Percentiles rank a stretch among this genome's conserved stretches.
These are phyloP conservation scores for Apostichopus leukothele DNA, from an alignment of 53 echinoderm and acorn worm genomes.

Conservation along the genomic window DNA sequence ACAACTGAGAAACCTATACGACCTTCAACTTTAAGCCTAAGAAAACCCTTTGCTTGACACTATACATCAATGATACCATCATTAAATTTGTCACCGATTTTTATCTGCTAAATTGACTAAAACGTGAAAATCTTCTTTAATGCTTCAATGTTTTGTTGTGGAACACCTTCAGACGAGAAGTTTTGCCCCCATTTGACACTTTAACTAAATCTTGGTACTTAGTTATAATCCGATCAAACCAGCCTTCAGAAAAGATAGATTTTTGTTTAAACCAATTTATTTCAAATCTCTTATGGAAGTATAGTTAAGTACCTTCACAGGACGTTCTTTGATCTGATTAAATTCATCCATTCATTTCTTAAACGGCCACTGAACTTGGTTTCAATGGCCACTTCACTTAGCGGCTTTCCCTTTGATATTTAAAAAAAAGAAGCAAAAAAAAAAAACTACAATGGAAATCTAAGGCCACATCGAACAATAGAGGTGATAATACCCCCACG, in stretches of 20 bases:
- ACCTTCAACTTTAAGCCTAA: neutral
- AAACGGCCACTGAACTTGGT: slow-evolving; percentile 34
- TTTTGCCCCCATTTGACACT: neutral
- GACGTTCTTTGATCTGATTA: slow-evolving; percentile 35
- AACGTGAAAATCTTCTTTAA: neutral
- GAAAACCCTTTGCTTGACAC: neutral
- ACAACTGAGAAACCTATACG: neutral
- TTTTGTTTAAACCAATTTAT: slow-evolving; percentile 22
- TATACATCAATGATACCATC: neutral
- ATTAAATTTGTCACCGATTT: slow-evolving; percentile 10
- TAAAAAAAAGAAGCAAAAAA: neutral
- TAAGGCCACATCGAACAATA: neutral
- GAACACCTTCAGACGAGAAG: too few species aligned
- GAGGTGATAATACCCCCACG: slow-evolving; percentile 42
- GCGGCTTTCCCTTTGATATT: slow-evolving; percentile 22
- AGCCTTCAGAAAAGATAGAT: neutral
- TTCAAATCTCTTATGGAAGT: slow-evolving; percentile 21
- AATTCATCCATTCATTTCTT: slow-evolving; percentile 23
- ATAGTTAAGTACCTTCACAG: slow-evolving; percentile 15
- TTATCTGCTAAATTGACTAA: slow-evolving; percentile 6
- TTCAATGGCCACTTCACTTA: slow-evolving; percentile 25
- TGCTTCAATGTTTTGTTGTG: slow-evolving; percentile 7
- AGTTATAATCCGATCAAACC: slow-evolving; percentile 20
- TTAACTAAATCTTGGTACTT: neutral
- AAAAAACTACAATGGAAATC: neutral